A percentile compares a stretch with the other conserved stretches of the same genome.
Evolutionary conservation across 2,797 vertebrate species (phyloP).

Genomic region (Typhlichthys subterraneus): DNA sequence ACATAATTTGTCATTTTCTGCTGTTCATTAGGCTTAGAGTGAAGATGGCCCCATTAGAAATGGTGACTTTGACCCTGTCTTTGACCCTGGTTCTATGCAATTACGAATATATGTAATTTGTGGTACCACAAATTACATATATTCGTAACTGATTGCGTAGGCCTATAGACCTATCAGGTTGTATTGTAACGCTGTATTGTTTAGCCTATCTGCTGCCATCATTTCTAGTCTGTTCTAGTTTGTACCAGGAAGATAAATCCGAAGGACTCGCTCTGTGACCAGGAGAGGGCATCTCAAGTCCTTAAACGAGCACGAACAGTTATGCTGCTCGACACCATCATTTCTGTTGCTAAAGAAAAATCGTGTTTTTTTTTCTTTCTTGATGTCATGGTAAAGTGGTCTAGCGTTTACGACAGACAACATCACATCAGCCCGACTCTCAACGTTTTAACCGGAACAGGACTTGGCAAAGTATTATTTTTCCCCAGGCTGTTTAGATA

Average conservation of each 20-base stretch:
- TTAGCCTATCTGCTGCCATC: too few species aligned
- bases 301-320: conserved; percentile 38
- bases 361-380: conserved; percentile 51
- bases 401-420: conserved; percentile 47
- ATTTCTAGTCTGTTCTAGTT: neutral
- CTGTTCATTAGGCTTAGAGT: too few species aligned
- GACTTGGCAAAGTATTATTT: conserved; percentile 25
- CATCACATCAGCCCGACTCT: conserved; percentile 26
- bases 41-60: too few species aligned
- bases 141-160: too few species aligned
- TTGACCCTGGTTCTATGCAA: too few species aligned
- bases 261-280: conserved; percentile 53
- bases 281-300: conserved; percentile 74
- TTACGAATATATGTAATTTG: too few species aligned
- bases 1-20: too few species aligned
- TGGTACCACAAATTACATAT: too few species aligned
- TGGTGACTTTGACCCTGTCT: too few species aligned
- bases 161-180: too few species aligned
- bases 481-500: neutral
- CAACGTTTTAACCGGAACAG: conserved; percentile 20
- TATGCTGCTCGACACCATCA: conserved; percentile 39
- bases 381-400: conserved; percentile 54
- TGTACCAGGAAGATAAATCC: conserved; percentile 14
- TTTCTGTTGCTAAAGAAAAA: conserved; percentile 66
- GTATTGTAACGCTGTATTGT: too few species aligned